Evolutionary conservation across 2,888 invertebrate genomes (phyloP).

Genomic region (Thyatira batis): DNA sequence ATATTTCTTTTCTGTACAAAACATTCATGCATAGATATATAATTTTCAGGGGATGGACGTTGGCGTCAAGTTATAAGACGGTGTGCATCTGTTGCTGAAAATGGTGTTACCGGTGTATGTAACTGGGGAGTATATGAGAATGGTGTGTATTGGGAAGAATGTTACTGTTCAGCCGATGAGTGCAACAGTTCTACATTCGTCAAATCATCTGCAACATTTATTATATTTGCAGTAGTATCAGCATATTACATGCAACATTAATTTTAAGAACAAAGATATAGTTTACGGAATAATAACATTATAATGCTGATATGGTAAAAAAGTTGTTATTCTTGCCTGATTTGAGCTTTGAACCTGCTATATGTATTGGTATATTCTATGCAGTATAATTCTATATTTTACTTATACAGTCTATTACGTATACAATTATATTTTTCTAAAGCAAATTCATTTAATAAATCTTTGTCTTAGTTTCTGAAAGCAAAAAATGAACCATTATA

Average conservation of each 20-base stretch:
- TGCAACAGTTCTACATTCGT: slow-evolving; percentile 84
- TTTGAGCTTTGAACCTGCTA: background rate
- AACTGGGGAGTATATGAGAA: slow-evolving; percentile 98
- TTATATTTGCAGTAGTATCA: slow-evolving; percentile 26
- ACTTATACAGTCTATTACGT: too few relatives aligned
- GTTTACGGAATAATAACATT: background rate
- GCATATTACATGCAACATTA: slow-evolving; percentile 9
- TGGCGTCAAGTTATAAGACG: slow-evolving; percentile 95
- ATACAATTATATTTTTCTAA: too few relatives aligned
- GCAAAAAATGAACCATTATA: too few relatives aligned
- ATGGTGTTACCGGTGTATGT: slow-evolving; percentile 96
- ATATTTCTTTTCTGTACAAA: too few relatives aligned
- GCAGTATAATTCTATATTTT: too few relatives aligned
- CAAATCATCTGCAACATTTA: slow-evolving; percentile 42
- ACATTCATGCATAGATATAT: slow-evolving; percentile 5
- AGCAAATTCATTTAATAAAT: too few relatives aligned
- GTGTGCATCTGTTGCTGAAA: slow-evolving; percentile 94
- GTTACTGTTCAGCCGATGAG: slow-evolving; percentile 95
- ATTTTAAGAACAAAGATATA: background rate
- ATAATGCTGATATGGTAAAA: background rate
- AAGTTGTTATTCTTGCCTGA: background rate
- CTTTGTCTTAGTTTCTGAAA: too few relatives aligned
- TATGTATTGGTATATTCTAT: too few relatives aligned
- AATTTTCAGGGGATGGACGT: slow-evolving; percentile 92
- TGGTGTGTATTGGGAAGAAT: slow-evolving; percentile 98